Evolutionary conservation across 2,797 vertebrate genomes (phyloP).

Genomic region (Tauraco hartlaubi): DNA sequence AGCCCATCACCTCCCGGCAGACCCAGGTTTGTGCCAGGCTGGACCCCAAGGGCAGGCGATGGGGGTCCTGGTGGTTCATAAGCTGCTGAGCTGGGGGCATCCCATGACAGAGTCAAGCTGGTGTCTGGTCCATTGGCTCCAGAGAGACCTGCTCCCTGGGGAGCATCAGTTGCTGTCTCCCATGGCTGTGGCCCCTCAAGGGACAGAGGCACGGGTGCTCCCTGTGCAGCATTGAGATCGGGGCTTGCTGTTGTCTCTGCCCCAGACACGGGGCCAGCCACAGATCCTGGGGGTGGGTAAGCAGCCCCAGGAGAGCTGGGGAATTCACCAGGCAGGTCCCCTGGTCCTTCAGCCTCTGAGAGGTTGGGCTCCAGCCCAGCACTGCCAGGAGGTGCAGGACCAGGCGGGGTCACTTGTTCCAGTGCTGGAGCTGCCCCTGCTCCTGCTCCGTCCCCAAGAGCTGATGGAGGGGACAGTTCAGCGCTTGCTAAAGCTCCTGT

Average conservation of each 20-base stretch:
- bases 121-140: rapidly evolving
- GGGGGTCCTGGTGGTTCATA: not conserved
- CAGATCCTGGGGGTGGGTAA: not conserved
- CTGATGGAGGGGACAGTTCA: not conserved
- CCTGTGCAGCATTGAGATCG: not conserved
- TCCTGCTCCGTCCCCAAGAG: rapidly evolving
- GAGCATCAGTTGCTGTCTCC: not conserved
- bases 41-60: not conserved
- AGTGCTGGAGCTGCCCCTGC: rapidly evolving
- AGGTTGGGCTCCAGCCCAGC: not conserved
- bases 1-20: not conserved
- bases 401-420: rapidly evolving
- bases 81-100: not conserved
- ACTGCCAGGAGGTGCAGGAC: not conserved
- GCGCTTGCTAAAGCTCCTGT: not conserved
- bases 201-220: not conserved
- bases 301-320: not conserved
- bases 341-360: not conserved
- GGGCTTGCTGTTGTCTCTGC: not conserved
- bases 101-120: rapidly evolving
- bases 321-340: rapidly evolving
- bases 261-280: rapidly evolving
- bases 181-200: not conserved
- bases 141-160: not conserved
- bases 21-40: not conserved